phyloP scores from a whole-genome alignment of 2,888 invertebrate genomes.

The Pardosa pseudoannulata region DNA sequence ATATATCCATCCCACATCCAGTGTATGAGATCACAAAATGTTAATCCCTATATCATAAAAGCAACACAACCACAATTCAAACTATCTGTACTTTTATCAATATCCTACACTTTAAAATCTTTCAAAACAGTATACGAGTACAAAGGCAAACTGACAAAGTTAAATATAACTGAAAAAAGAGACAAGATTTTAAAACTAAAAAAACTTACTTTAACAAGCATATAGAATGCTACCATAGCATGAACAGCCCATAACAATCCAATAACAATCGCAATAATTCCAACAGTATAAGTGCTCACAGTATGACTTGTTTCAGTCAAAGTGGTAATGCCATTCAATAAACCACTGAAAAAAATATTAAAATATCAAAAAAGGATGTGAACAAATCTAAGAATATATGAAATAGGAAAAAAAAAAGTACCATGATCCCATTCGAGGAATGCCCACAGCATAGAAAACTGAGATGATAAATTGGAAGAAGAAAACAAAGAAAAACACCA shows the following conservation, averaged over 20 bases:
- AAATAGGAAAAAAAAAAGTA: slow-evolving; percentile 80
- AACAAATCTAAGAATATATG: too few relatives aligned
- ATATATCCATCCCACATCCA: too few relatives aligned
- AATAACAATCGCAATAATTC: slow-evolving; percentile 87
- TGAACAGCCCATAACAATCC: slow-evolving; percentile 87
- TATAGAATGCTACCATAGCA: slow-evolving; percentile 81
- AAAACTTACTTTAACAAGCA: slow-evolving; percentile 75
- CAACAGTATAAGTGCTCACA: slow-evolving; percentile 83
- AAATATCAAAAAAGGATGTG: too few relatives aligned
- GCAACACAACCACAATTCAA: too few relatives aligned
- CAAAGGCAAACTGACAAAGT: too few relatives aligned
- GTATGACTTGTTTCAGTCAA: slow-evolving; percentile 78
- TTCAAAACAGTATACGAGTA: too few relatives aligned
- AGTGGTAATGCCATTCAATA: slow-evolving; percentile 85
- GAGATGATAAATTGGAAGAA: slow-evolving; percentile 95
- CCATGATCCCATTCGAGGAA: slow-evolving; percentile 91
- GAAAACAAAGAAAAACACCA: slow-evolving; percentile 99
- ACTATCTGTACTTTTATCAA: too few relatives aligned
- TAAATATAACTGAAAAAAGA: too few relatives aligned
- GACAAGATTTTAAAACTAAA: too few relatives aligned
- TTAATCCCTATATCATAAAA: too few relatives aligned
- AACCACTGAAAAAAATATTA: slow-evolving; percentile 81
- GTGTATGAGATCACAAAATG: too few relatives aligned
- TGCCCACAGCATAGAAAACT: slow-evolving; percentile 91
- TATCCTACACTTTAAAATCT: too few relatives aligned